Evolutionary conservation across 2,797 vertebrate genomes (phyloP), one percentile per base, ranked within the genome.

Genomic region (Thunnus albacares): DNA sequence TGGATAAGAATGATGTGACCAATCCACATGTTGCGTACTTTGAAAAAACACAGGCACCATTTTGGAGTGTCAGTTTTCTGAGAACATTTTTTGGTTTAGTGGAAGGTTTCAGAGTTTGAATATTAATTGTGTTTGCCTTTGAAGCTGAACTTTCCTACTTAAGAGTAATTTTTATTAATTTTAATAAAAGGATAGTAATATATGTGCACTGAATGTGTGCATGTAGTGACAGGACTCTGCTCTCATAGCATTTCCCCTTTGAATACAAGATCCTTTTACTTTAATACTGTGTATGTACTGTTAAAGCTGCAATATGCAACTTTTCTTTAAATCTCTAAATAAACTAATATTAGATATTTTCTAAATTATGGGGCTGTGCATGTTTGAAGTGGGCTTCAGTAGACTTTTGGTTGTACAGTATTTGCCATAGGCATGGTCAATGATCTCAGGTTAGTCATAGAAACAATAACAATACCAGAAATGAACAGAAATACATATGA

Each of bases 1-100:
- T 53, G 65, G 78, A 84, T 84, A 82, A 82, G 70, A 86, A 76
- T 35, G 74, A 92, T 84, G 86, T 83, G 87, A 89, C 73, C 85
- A 24, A 65, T 74, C 66, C 75, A 85, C 69, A 75, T 73, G 76
- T 67, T 81, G 68, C 56, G 4, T 57, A 64, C 58, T 80, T 67
- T 75, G 63, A 87, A 78, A 73, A 83, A 78, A 75, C 51, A 79
- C 53, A 74, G 63, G 56, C 58, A 6, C 57, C 64, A 65, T 75
- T 81, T 80, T 38, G 28, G 69, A 80, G 72, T 22, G 30, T 80
- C 12, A 67, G 49, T 57, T 87, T 82, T 69, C 45, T 61, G 53
- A 55, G 38, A 58, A 53, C 17, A 49, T 49, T 6, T 49, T 51
- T 51, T 9, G 47, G 47, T 9, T 51, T n/a, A 51, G 18, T 20